Base-by-base conservation (phyloP, 2,113 vertebrate genomes). In the Labrus mixtus region DNA sequence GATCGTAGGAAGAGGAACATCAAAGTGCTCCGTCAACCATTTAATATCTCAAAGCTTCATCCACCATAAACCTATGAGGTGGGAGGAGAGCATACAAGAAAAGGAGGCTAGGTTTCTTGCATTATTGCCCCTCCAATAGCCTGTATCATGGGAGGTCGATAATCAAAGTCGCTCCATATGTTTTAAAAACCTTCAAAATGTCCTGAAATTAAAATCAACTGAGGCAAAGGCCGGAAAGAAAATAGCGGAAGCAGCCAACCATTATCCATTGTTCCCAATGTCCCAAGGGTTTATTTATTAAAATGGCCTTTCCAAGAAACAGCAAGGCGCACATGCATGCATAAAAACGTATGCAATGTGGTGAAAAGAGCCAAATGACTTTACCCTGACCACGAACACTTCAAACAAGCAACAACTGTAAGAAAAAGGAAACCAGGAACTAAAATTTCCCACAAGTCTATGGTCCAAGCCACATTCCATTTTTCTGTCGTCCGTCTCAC, bases 31-130 rank as follows among this genome's bases (percentile, higher is more conserved):
- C 66, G 39, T 78, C 83, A 68, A 73, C 73, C 64, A 54, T 89
- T 89, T 84, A 61, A 83, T 87, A 90, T 83, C 87, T 79, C 86
- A 59, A 33, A 74, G 80, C 75, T 82, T 87, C 81, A 85, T 85
- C 83, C 73, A 57, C 86, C 81, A 78, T 89, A 76, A 85, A 89
- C 83, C 78, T 81, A 79, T 72, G 72, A 87, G 73, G 78, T 77
- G 63, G 82, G 87, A 82, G 86, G 83, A 72, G 54, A 78, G 67
- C 71, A 55, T 68, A 78, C 65, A 29, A 73, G 66, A 83, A 82
- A 75, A 64, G 57, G 58, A 68, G 58, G 66, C 75, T 65, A 13
- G 71, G 37, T 73, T 79, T 67, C 73, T 25, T 80, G 68, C 74
- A 69, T 88, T 90, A 88, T 78, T 79, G 66, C 84, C 54, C 70